A percentile compares a stretch with the other conserved stretches of the same genome.
Evolutionary conservation across 2,888 invertebrate genomes (phyloP).

Genomic region (Microctonus aethiopoides): DNA sequence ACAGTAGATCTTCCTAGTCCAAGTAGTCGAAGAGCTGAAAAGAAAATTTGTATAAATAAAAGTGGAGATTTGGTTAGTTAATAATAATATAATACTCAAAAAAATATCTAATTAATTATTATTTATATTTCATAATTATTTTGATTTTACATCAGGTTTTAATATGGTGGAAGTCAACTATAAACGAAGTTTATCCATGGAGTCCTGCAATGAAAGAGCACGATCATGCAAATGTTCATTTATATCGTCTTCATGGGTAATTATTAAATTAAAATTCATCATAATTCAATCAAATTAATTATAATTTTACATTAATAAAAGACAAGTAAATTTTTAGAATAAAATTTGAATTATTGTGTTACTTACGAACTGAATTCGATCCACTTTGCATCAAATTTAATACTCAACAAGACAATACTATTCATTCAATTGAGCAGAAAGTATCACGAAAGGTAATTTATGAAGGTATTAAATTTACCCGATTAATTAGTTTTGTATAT

Average conservation of each 20-base stretch:
- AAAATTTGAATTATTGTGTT: conserved; percentile 81
- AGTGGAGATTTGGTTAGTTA: conserved; percentile 69
- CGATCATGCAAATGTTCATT: conserved; percentile 88
- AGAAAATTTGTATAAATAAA: conserved; percentile 69
- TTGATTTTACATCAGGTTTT: conserved; percentile 62
- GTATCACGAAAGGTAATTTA: conserved; percentile 73
- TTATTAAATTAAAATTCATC: not conserved
- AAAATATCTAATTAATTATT: not conserved
- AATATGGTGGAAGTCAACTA: conserved; percentile 87
- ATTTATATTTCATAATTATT: not conserved
- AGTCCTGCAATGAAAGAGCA: conserved; percentile 85
- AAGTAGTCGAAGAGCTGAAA: conserved; percentile 70
- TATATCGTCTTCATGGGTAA: conserved; percentile 77
- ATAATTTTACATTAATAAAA: conserved; percentile 26
- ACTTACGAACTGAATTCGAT: conserved; percentile 88
- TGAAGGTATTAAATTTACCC: not conserved
- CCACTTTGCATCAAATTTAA: conserved; percentile 86
- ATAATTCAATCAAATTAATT: conserved; percentile 27
- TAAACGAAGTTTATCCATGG: conserved; percentile 94
- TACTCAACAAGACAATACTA: conserved; percentile 75
- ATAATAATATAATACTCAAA: not conserved
- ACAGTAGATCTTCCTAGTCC: conserved; percentile 72
- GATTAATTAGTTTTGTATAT: conserved; percentile 37
- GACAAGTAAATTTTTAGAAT: conserved; percentile 68
- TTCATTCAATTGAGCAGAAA: conserved; percentile 86